phyloP scores from a whole-genome alignment of 1,140 invertebrate species.

The Megalopta genalis region DNA sequence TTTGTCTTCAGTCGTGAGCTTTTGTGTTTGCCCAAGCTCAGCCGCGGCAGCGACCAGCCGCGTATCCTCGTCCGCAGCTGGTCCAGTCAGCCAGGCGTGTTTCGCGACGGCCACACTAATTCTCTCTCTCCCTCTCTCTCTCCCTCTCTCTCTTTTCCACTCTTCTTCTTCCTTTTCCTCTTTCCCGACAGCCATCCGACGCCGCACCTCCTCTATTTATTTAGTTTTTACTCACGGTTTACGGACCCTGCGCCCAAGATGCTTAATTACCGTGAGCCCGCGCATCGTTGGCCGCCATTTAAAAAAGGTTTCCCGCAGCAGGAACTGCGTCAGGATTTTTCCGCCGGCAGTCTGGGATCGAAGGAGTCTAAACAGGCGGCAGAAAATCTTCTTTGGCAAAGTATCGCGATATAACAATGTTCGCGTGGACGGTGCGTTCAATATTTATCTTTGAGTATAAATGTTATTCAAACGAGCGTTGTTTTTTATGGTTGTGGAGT shows the following conservation, averaged over 20 bases:
- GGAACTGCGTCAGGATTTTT: constrained; percentile 32
- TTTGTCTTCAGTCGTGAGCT: constrained; percentile 71
- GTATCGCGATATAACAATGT: too few relatives aligned
- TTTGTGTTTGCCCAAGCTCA: constrained; percentile 69
- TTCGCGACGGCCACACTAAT: constrained; percentile 21
- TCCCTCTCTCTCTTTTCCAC: background rate
- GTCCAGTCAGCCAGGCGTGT: constrained; percentile 37
- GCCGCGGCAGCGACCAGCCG: constrained; percentile 39
- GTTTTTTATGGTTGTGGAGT: too few relatives aligned
- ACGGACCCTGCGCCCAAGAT: constrained; percentile 53
- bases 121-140: background rate
- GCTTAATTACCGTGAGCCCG: constrained; percentile 65
- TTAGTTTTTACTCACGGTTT: constrained; percentile 63
- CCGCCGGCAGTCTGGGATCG: background rate
- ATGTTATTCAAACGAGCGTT: too few relatives aligned
- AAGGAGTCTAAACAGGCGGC: background rate
- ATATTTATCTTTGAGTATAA: too few relatives aligned
- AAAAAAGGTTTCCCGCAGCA: constrained; percentile 39
- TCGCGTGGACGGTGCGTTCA: too few relatives aligned
- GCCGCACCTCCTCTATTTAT: constrained; percentile 57
- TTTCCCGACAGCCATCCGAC: background rate
- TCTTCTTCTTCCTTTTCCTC: background rate
- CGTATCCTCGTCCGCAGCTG: constrained; percentile 41
- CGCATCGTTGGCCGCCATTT: constrained; percentile 45
- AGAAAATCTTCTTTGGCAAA: too few relatives aligned